phyloP scores from a whole-genome alignment of 1,140 invertebrate genomes.

The Archivesica marissinica region DNA sequence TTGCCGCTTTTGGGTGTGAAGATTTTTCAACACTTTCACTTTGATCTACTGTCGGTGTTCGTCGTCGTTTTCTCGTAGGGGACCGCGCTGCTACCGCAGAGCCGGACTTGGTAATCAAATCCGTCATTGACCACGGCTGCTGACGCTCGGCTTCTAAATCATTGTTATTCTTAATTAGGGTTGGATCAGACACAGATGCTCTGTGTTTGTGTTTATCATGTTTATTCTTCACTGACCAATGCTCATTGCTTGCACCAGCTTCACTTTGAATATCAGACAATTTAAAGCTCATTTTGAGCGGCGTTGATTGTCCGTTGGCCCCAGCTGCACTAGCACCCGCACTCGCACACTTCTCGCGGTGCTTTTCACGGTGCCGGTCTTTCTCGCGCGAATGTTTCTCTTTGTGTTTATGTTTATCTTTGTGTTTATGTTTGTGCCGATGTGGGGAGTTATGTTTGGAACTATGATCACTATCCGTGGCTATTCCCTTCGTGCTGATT shows the following conservation, averaged over 20 bases:
- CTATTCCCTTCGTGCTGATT: constrained; percentile 57
- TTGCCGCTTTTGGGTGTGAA: constrained; percentile 32
- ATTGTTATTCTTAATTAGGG: constrained; percentile 44
- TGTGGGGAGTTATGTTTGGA: constrained; percentile 58
- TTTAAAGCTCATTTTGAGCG: constrained; percentile 55
- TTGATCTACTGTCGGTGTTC: constrained; percentile 39
- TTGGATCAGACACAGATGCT: constrained; percentile 49
- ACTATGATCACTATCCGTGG: constrained; percentile 53
- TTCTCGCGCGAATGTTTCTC: constrained; percentile 56
- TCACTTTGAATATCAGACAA: constrained; percentile 38
- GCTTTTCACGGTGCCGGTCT: constrained; percentile 16
- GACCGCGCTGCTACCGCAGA: not conserved
- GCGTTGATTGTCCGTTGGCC: constrained; percentile 41
- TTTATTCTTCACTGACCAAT: constrained; percentile 50
- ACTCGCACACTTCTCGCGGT: constrained; percentile 1
- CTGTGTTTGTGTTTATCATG: constrained; percentile 54
- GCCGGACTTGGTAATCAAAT: constrained; percentile 16
- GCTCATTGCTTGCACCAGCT: constrained; percentile 9
- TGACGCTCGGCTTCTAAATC: constrained; percentile 18
- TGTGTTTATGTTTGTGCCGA: constrained; percentile 60
- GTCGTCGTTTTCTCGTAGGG: constrained; percentile 42
- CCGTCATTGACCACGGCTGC: constrained; percentile 58
- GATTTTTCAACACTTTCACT: not conserved
- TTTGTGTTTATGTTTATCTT: constrained; percentile 57
- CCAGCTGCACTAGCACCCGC: not conserved